Evolutionary conservation across 2,888 invertebrate species (phyloP).

Genomic region (Argyresthia albistria): DNA sequence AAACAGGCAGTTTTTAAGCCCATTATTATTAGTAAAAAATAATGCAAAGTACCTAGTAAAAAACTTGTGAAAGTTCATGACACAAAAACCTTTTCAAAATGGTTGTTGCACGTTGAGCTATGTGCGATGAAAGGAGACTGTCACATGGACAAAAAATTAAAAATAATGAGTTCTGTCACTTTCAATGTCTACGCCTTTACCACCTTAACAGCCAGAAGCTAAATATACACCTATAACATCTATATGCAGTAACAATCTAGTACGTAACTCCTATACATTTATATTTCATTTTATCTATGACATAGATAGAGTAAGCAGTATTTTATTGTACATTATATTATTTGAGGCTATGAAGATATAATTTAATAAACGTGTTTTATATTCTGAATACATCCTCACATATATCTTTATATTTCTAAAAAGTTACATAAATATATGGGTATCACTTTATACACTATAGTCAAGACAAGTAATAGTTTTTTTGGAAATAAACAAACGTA

Average conservation of each 20-base stretch:
- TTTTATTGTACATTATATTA: not conserved
- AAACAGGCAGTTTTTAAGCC: too few species aligned
- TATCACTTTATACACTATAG: not conserved
- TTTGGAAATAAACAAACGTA: too few species aligned
- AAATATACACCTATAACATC: conserved; percentile 42
- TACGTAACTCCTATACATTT: not conserved
- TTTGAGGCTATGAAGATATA: not conserved
- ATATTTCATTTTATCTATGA: not conserved
- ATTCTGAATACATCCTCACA: not conserved
- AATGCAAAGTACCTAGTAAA: too few species aligned
- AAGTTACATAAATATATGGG: conserved; percentile 9
- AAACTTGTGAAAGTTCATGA: too few species aligned
- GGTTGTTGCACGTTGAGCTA: too few species aligned
- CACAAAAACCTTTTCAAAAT: too few species aligned
- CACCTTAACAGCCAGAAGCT: not conserved
- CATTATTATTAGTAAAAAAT: too few species aligned
- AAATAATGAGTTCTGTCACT: too few species aligned
- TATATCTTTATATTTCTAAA: not conserved
- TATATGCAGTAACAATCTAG: conserved; percentile 50
- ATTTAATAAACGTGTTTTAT: not conserved
- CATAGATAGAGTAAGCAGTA: not conserved
- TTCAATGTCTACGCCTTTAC: too few species aligned
- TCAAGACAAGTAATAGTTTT: too few species aligned
- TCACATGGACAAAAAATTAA: too few species aligned
- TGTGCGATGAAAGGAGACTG: too few species aligned